These are phyloP conservation scores for Perizoma affinitatum DNA, from an alignment of 2,888 invertebrate species.

Conservation along the genomic window DNA sequence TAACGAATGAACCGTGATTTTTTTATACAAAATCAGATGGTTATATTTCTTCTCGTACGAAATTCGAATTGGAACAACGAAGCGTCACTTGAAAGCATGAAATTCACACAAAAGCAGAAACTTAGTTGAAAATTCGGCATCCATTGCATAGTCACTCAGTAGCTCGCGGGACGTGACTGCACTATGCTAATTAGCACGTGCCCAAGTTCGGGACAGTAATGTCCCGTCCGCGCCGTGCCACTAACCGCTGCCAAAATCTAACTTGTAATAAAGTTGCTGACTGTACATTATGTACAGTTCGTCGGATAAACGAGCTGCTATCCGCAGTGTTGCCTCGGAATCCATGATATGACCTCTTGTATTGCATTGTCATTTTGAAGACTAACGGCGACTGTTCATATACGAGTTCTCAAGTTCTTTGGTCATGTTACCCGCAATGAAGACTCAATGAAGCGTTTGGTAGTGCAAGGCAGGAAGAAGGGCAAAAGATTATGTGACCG, in stretches of 20 bases:
- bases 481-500: too few relatives aligned
- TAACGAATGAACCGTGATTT: too few relatives aligned
- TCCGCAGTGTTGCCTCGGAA: not conserved
- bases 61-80: too few relatives aligned
- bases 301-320: constrained; percentile 4
- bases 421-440: too few relatives aligned
- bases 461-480: too few relatives aligned
- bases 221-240: constrained; percentile 1
- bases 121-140: constrained; percentile 22
- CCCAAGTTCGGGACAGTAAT: constrained; percentile 19
- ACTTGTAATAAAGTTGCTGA: constrained; percentile 16
- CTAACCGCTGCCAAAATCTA: constrained; percentile 21
- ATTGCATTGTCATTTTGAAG: not conserved
- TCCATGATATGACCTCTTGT: not conserved
- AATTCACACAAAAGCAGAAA: constrained; percentile 1
- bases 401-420: too few relatives aligned
- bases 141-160: constrained; percentile 19
- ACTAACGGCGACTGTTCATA: not conserved
- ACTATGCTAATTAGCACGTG: constrained; percentile 30
- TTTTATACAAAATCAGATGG: too few relatives aligned
- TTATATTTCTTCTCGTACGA: too few relatives aligned
- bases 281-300: not conserved
- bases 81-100: too few relatives aligned
- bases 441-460: too few relatives aligned
- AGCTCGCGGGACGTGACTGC: constrained; percentile 22